A percentile compares a stretch with the other conserved stretches of the same genome.
Evolutionary conservation across 2,888 invertebrate species (phyloP).

Genomic region (Deroplatys truncata): DNA sequence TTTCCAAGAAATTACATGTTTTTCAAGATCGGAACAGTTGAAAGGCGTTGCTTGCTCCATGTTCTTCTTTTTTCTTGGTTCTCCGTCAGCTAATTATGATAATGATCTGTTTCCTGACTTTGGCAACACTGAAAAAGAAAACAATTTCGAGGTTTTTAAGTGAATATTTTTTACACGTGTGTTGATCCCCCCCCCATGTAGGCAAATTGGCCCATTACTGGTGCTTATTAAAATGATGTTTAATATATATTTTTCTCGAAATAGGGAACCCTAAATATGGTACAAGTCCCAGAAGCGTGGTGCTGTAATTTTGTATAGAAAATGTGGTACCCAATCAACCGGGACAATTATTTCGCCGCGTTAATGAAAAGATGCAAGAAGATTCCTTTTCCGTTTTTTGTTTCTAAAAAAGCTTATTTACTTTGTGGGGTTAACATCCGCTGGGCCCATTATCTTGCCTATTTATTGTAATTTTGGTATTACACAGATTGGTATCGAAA

Average conservation of each 20-base stretch:
- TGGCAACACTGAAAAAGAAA: constrained; percentile 3
- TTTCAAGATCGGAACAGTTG: not conserved
- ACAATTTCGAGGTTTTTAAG: not conserved
- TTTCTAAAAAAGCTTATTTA: not conserved
- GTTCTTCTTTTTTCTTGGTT: not conserved
- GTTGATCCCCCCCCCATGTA: not conserved
- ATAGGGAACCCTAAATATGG: not conserved
- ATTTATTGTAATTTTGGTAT: not conserved
- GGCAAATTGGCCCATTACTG: not conserved
- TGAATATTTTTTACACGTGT: not conserved
- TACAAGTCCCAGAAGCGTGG: not conserved
- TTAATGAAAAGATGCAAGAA: not conserved
- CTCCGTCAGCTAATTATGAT: not conserved
- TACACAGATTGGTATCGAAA: not conserved
- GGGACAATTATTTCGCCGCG: not conserved
- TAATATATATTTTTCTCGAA: not conserved
- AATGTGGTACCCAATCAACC: not conserved
- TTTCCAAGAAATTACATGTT: constrained; percentile 13
- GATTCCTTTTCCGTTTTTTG: not conserved
- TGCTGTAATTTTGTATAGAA: not conserved
- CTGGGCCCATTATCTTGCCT: not conserved
- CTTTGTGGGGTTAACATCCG: not conserved
- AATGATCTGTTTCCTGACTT: constrained; percentile 11
- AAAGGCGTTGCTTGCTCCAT: not conserved
- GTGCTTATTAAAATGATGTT: constrained; percentile 1